Conservation (phyloP, 2,888 invertebrate species). For the Caenorhabditis sinica region DNA sequence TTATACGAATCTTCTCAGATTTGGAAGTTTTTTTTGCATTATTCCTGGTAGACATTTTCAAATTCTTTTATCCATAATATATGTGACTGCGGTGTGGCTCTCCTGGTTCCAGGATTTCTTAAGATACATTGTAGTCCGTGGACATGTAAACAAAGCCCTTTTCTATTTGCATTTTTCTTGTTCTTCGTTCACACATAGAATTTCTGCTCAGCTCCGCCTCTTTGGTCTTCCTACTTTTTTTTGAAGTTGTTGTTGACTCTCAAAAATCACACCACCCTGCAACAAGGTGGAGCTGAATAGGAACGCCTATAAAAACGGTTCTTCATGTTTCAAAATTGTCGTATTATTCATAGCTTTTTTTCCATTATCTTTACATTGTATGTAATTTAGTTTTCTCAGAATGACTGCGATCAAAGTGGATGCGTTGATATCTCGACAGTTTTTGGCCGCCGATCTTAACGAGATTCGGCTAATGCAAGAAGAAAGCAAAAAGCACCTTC, state of each 20-base stretch:
- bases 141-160: not conserved
- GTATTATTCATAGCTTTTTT: not conserved
- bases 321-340: not conserved
- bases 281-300: conserved; percentile 10
- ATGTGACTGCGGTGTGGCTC: too few species aligned
- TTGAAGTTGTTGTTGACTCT: conserved; percentile 4
- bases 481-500: conserved; percentile 64
- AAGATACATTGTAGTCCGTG: not conserved
- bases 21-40: too few species aligned
- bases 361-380: not conserved
- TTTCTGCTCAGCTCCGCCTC: not conserved
- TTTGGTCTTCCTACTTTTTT: not conserved
- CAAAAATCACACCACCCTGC: conserved; percentile 15
- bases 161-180: not conserved
- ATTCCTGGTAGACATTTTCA: too few species aligned
- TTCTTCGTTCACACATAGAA: not conserved
- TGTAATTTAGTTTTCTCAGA: not conserved
- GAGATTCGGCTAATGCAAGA: conserved; percentile 74
- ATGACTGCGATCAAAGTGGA: conserved; percentile 51
- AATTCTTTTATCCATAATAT: too few species aligned
- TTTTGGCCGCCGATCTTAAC: conserved; percentile 77
- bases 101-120: too few species aligned
- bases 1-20: too few species aligned
- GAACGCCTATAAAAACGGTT: not conserved
- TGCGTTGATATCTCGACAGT: conserved; percentile 60